Percentiles rank a stretch among this genome's conserved stretches.
Evolutionary conservation across 2,113 vertebrate genomes (phyloP).

Genomic region (Gobius niger): DNA sequence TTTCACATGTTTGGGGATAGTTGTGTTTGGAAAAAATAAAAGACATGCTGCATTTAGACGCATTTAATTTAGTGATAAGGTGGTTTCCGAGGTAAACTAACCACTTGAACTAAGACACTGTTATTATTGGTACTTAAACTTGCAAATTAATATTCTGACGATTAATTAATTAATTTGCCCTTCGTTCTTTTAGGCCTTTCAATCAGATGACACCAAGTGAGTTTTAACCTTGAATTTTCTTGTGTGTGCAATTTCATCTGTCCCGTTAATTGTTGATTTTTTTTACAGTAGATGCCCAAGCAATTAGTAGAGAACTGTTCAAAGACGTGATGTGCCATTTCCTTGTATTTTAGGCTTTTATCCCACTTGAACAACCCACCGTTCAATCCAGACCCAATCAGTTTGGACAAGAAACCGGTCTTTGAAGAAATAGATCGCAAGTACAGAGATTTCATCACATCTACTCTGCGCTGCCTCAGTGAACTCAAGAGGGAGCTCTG

Average conservation of each 20-base stretch:
- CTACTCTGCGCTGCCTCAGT: conserved; percentile 67
- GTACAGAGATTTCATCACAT: conserved; percentile 70
- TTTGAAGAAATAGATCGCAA: conserved; percentile 69
- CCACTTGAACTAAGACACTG: not conserved
- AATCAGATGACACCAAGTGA: conserved; percentile 75
- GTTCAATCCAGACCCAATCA: conserved; percentile 57
- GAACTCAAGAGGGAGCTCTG: conserved; percentile 74
- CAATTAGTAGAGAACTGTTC: not conserved
- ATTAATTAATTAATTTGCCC: not conserved
- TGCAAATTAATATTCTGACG: conserved; percentile 11
- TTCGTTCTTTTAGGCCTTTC: conserved; percentile 69
- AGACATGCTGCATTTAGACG: not conserved
- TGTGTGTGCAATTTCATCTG: not conserved
- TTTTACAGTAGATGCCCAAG: not conserved
- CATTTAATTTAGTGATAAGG: not conserved
- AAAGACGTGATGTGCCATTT: not conserved
- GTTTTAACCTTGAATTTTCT: conserved; percentile 20
- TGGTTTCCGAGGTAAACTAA: not conserved
- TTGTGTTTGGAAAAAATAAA: not conserved
- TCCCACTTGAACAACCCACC: conserved; percentile 63
- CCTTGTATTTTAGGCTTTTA: conserved; percentile 54
- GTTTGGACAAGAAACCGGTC: conserved; percentile 65
- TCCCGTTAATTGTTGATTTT: not conserved
- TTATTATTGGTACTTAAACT: not conserved
- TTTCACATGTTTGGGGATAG: not conserved